Conservation (phyloP, 2,797 vertebrate species). For the Parotocinclus haroldoi region DNA sequence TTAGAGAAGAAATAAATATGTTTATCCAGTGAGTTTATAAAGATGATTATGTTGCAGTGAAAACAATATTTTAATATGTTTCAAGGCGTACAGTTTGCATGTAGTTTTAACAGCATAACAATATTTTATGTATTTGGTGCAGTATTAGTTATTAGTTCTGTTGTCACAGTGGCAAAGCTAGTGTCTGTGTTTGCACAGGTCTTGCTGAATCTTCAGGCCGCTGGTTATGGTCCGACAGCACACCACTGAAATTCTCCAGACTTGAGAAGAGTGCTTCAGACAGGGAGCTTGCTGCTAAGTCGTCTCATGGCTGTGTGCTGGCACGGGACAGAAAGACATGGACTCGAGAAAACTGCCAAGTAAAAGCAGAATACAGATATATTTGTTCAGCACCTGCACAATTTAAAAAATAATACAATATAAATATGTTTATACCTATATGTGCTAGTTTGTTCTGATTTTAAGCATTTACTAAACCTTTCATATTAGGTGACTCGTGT, state of each 20-base stretch:
- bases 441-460: background rate
- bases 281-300: background rate
- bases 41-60: too few species aligned
- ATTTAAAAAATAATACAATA: constrained; percentile 30
- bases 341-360: constrained; percentile 43
- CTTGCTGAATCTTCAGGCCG: constrained; percentile 39
- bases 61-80: too few species aligned
- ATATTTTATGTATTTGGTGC: too few species aligned
- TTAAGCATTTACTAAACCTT: constrained; percentile 9
- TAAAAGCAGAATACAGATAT: constrained; percentile 49
- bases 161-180: background rate
- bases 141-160: background rate
- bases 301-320: constrained; percentile 54
- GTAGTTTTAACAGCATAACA: too few species aligned
- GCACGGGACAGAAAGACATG: constrained; percentile 40
- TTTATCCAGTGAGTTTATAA: too few species aligned
- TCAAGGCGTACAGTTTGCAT: too few species aligned
- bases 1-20: too few species aligned
- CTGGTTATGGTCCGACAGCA: constrained; percentile 52
- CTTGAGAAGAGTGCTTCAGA: constrained; percentile 38
- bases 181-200: constrained; percentile 34
- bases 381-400: constrained; percentile 47
- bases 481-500: background rate
- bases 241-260: constrained; percentile 44
- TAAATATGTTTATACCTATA: constrained; percentile 9